phyloP scores from a whole-genome alignment of 2,797 vertebrate genomes.

The Stomatorhinus walkeri region DNA sequence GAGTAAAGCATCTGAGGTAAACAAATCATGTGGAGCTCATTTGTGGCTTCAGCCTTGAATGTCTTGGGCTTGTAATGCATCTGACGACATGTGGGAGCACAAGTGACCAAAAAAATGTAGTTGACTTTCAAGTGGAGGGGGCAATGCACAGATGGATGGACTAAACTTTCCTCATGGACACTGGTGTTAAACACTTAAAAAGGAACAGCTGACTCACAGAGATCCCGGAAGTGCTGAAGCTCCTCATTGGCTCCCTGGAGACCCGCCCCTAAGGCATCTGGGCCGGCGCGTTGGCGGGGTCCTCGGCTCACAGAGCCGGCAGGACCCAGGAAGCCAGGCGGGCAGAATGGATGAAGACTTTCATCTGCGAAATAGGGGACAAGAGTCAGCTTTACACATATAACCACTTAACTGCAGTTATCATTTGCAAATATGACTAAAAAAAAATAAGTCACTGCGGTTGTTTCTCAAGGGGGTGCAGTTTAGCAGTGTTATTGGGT shows the following conservation, averaged over 20 bases:
- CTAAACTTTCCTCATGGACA: neutral
- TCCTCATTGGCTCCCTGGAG: slow-evolving; percentile 75
- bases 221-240: slow-evolving; percentile 82
- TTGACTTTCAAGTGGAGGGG: neutral
- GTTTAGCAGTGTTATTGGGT: neutral
- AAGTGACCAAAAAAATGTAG: neutral
- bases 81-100: neutral
- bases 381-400: neutral
- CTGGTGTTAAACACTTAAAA: neutral
- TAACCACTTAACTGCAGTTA: neutral
- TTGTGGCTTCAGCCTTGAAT: neutral
- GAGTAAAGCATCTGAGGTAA: neutral
- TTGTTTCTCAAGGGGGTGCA: neutral
- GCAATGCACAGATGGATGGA: neutral
- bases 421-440: neutral
- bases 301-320: slow-evolving; percentile 53
- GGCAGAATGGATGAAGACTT: slow-evolving; percentile 70
- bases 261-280: slow-evolving; percentile 73
- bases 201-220: slow-evolving; percentile 70
- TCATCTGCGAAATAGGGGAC: slow-evolving; percentile 53
- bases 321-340: slow-evolving; percentile 73
- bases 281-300: slow-evolving; percentile 72
- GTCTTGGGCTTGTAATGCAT: neutral
- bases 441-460: neutral
- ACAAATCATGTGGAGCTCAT: neutral